phyloP scores from a whole-genome alignment of 2,888 invertebrate genomes.

The Chrysolina americana region DNA sequence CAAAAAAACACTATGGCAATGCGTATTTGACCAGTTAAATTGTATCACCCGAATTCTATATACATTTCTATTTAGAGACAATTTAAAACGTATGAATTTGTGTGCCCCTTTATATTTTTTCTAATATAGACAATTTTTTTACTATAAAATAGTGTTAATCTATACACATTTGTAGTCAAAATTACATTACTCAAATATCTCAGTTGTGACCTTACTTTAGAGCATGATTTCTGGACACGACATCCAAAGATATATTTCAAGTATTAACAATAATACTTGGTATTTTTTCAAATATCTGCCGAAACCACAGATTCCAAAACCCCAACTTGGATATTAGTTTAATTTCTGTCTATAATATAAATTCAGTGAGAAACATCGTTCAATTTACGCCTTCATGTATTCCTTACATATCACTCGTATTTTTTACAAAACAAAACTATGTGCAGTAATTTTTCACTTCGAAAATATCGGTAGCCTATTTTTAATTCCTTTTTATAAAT shows the following conservation, averaged over 20 bases:
- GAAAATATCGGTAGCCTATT: too few relatives aligned
- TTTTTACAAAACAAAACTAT: too few relatives aligned
- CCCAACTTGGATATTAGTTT: too few relatives aligned
- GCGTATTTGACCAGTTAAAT: conserved; percentile 21
- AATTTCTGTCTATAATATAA: too few relatives aligned
- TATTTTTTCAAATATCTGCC: too few relatives aligned
- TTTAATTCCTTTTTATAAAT: not conserved
- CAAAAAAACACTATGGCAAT: conserved; percentile 5
- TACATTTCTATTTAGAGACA: conserved; percentile 35
- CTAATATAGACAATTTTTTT: conserved; percentile 39
- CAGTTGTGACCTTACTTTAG: not conserved
- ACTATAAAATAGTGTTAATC: conserved; percentile 39
- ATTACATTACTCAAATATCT: conserved; percentile 30
- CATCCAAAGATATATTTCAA: not conserved
- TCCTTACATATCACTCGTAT: not conserved
- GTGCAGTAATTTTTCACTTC: not conserved
- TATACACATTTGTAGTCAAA: conserved; percentile 28
- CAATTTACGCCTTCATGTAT: too few relatives aligned
- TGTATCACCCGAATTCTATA: conserved; percentile 24
- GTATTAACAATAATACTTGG: not conserved
- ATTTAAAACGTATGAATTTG: conserved; percentile 34
- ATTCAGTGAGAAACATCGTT: too few relatives aligned
- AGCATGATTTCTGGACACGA: not conserved
- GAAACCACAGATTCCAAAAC: too few relatives aligned
- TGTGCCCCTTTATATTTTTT: conserved; percentile 36